Evolutionary conservation across 2,797 vertebrate species (phyloP).

Genomic region (Mormyrops attenuatus): DNA sequence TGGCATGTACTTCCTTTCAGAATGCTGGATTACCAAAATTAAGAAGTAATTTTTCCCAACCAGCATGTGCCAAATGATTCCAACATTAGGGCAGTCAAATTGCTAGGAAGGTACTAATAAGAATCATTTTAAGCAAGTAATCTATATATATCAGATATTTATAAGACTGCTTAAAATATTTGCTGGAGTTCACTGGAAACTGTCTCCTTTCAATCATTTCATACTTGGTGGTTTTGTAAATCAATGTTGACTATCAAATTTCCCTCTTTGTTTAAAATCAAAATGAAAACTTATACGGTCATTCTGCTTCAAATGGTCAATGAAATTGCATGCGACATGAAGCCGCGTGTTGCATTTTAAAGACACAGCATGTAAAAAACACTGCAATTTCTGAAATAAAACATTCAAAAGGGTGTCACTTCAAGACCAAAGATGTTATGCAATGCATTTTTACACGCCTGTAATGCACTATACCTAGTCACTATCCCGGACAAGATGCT

Average conservation of each 20-base stretch:
- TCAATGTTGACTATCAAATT: background rate
- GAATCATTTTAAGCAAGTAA: background rate
- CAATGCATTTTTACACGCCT: background rate
- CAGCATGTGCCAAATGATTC: background rate
- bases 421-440: background rate
- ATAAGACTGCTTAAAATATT: background rate
- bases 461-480: background rate
- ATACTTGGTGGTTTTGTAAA: background rate
- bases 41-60: background rate
- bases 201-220: background rate
- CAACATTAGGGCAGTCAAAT: background rate
- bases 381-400: background rate
- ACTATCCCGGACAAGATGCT: background rate
- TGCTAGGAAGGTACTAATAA: background rate
- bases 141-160: background rate
- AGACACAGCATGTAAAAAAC: conserved; percentile 1
- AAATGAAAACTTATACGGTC: background rate
- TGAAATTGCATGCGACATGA: background rate
- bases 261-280: background rate
- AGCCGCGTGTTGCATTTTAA: background rate
- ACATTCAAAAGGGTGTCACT: background rate
- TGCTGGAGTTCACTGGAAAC: background rate
- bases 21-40: background rate
- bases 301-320: background rate
- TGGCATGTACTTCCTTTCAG: background rate